Percentiles rank a stretch among this genome's conserved stretches.
Evolutionary conservation across 2,113 vertebrate species (phyloP).

Genomic region (Chloropsis hardwickii): DNA sequence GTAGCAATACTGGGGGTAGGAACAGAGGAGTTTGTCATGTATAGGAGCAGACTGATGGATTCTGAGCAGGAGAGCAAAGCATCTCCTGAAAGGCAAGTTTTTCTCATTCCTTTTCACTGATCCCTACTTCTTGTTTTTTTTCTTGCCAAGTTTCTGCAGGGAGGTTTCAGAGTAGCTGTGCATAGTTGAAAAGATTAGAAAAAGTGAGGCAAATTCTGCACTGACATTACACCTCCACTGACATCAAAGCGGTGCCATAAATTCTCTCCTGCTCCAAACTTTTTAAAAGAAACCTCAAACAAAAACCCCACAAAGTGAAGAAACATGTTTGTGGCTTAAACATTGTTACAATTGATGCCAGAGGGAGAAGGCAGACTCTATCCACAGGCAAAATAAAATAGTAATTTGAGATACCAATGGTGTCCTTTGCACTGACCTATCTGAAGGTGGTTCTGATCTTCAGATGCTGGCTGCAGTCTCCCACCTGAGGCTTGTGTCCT

Average conservation of each 20-base stretch:
- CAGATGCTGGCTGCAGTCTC: neutral
- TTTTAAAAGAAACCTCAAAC: neutral
- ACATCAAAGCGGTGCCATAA: neutral
- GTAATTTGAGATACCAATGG: neutral
- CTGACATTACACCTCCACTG: neutral
- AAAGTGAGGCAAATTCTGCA: neutral
- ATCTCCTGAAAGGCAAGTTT: neutral
- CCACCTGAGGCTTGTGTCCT: neutral
- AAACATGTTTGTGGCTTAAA: neutral
- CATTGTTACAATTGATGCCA: neutral
- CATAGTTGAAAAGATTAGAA: neutral
- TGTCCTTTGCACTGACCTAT: neutral
- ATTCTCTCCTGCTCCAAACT: neutral
- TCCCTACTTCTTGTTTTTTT: fast-evolving
- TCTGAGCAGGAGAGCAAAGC: neutral
- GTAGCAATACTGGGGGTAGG: neutral
- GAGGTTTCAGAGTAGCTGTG: neutral
- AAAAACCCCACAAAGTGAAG: neutral
- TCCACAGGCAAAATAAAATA: neutral
- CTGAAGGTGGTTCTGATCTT: neutral
- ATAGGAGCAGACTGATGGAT: neutral
- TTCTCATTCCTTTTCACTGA: neutral
- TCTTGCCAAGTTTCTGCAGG: neutral
- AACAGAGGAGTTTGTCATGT: neutral
- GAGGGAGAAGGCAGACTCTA: neutral